Evolutionary conservation across 1,140 invertebrate species (phyloP).

Genomic region (Microplitis mediator): DNA sequence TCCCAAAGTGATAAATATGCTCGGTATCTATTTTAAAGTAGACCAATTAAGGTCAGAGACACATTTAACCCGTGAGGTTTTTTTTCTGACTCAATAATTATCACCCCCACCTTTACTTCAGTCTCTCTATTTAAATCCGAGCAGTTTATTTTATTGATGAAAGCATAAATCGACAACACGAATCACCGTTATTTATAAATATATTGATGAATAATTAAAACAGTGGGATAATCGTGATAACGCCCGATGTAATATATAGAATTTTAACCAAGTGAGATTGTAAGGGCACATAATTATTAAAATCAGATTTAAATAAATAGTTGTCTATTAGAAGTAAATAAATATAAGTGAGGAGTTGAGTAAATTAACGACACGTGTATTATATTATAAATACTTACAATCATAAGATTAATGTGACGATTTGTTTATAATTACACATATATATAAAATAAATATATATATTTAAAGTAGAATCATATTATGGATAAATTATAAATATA

Average conservation of each 20-base stretch:
- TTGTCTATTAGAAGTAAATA: background rate
- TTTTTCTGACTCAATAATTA: too few relatives aligned
- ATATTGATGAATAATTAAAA: too few relatives aligned
- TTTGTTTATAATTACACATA: background rate
- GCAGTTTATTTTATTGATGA: too few relatives aligned
- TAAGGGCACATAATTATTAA: background rate
- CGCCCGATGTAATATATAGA: too few relatives aligned
- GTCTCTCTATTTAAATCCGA: too few relatives aligned
- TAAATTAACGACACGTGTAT: background rate
- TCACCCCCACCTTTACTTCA: too few relatives aligned
- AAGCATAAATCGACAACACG: too few relatives aligned
- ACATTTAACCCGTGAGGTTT: too few relatives aligned
- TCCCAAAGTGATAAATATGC: background rate
- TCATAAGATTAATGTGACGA: background rate
- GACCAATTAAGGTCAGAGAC: too few relatives aligned
- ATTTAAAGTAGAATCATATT: too few relatives aligned
- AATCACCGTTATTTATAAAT: too few relatives aligned
- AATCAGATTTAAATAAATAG: background rate
- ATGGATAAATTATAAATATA: background rate
- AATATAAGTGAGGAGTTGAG: background rate
- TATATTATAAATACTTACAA: slow-evolving; percentile 16
- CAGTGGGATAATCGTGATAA: too few relatives aligned
- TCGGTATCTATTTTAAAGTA: background rate
- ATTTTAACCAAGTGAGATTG: background rate
- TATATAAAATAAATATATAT: background rate